phyloP scores from a whole-genome alignment of 2,113 vertebrate genomes.

The Coryphaenoides rupestris region DNA sequence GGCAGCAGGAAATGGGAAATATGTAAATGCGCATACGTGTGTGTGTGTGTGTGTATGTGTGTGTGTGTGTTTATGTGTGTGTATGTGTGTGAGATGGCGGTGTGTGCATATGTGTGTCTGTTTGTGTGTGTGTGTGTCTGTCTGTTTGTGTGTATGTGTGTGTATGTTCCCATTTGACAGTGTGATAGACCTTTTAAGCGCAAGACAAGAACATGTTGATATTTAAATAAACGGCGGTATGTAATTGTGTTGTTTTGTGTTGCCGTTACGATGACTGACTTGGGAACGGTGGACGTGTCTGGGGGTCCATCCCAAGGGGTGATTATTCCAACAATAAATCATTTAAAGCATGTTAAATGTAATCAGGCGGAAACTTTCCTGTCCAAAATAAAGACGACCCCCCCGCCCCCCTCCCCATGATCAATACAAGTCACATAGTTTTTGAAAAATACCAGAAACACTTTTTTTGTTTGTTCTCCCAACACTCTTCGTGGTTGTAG shows the following conservation, averaged over 20 bases:
- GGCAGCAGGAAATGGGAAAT: conserved; percentile 1
- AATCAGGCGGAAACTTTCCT: conserved; percentile 60
- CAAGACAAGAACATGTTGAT: neutral
- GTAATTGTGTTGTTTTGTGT: conserved; percentile 49
- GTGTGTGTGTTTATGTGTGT: no score
- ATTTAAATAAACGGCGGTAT: conserved; percentile 45
- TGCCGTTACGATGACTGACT: conserved; percentile 36
- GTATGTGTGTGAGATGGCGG: neutral
- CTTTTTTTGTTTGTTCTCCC: neutral
- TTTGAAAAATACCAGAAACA: conserved; percentile 55
- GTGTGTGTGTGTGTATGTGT: no score
- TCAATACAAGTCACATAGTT: conserved; percentile 11
- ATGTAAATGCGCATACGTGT: neutral
- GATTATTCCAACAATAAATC: conserved; percentile 47
- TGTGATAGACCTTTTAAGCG: conserved; percentile 2
- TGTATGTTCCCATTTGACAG: neutral
- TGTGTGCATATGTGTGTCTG: neutral
- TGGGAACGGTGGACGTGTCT: conserved; percentile 41
- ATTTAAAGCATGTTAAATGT: conserved; percentile 62
- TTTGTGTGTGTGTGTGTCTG: no score
- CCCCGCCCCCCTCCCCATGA: no score
- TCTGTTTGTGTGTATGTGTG: no score
- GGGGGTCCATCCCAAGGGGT: conserved; percentile 46
- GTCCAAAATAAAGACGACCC: conserved; percentile 69
- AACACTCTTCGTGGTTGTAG: no score